A percentile compares a stretch with the other conserved stretches of the same genome.
Conservation (phyloP, 2,888 invertebrate genomes). For the Cephus rjabovi region DNA sequence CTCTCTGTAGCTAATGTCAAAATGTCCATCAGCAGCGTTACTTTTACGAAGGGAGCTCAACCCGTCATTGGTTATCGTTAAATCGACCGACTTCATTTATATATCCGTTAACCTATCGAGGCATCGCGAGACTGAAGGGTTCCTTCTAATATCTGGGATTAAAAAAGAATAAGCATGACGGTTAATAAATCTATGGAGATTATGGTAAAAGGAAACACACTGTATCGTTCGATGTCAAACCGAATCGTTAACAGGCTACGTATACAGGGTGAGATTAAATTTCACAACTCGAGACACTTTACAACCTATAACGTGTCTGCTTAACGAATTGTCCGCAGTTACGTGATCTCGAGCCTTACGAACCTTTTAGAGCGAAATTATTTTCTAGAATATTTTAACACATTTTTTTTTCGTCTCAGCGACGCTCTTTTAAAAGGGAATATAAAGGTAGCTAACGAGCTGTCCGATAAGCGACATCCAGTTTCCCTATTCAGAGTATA, state of each 20-base stretch:
- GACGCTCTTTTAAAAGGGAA: slow-evolving; percentile 30
- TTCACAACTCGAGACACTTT: slow-evolving; percentile 15
- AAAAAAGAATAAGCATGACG: background rate
- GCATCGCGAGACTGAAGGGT: background rate
- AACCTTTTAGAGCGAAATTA: background rate
- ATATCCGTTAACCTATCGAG: slow-evolving; percentile 6
- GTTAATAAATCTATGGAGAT: background rate
- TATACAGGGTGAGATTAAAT: background rate
- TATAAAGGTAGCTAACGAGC: slow-evolving; percentile 48
- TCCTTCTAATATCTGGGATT: background rate
- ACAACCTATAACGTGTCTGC: background rate
- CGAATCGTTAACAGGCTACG: background rate
- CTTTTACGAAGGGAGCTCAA: background rate
- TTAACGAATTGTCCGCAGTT: background rate
- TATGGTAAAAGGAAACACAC: background rate
- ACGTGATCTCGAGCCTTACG: background rate
- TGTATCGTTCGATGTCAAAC: background rate
- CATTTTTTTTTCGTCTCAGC: background rate
- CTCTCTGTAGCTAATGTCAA: slow-evolving; percentile 27
- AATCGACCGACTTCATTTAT: background rate
- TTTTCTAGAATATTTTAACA: background rate
- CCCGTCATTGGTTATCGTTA: background rate
- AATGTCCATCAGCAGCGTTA: background rate
- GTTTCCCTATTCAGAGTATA: slow-evolving; percentile 17
- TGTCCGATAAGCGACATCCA: slow-evolving; percentile 55